Base-by-base conservation (phyloP, 1,140 invertebrate species). In the Drosophila ficusphila region DNA sequence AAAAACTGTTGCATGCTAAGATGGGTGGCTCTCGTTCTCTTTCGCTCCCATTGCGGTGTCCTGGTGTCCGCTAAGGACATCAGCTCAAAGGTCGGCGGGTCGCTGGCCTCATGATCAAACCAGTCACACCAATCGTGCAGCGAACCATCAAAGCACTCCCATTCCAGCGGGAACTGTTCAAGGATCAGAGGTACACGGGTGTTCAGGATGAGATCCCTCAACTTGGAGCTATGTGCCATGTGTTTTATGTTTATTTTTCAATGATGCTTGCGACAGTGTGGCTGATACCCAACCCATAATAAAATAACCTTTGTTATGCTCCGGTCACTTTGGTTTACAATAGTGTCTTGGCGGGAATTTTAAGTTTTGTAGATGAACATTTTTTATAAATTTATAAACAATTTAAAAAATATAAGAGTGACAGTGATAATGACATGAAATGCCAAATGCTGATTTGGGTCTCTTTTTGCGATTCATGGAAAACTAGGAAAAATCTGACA, bases 31-130 rank as follows among this genome's bases (percentile, higher is more conserved):
- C 79, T 90, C 18, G 88, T 76, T 78, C 95, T 95, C 48, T 93
- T 92, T 33, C 94, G 92, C 92, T 97, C 96, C 96, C 96, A 97
- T 82, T 95, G 95, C 0, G 96, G 96, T 53, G 93, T 91, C 91
- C 94, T 85, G 81, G 41, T 91, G 54, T 78, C 92, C 60, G 74
- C 78, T 75, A 73, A 75, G 61, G 36, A 71, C 91, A 88, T 93
- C 64, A 68, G 89, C 90, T 71, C 93, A 68, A 94, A 94, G 5
- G 21, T 33, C 4, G 74, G 92, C 68, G 54, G 62, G 76, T 78
- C 19, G 21, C 29, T 9, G 9, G 47, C 29, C 7, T 91, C 90
- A 11, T 86, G 65, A 36, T 92, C 92, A 67, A 93, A 93, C 25
- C 90, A 71, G n/a, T 90, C 61, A 56, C 89, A 91, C 93, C 93